Percentiles rank a stretch among this genome's conserved stretches.
Evolutionary conservation across 1,140 invertebrate genomes (phyloP).

Genomic region (Plectrocnemia conspersa): DNA sequence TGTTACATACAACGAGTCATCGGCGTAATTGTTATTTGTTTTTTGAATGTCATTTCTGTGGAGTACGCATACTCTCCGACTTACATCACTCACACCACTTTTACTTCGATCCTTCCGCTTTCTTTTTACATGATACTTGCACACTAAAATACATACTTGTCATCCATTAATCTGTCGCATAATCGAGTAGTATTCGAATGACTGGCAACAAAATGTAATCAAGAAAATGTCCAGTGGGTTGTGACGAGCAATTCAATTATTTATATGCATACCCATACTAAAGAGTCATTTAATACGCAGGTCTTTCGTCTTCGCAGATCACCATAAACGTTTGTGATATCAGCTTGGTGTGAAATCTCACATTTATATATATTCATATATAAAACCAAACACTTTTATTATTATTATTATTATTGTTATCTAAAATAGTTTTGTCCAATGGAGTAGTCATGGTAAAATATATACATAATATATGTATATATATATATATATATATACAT

Average conservation of each 20-base stretch:
- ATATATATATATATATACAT: not conserved
- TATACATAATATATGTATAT: not conserved
- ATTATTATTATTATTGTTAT: too few species aligned
- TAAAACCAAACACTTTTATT: constrained; percentile 13
- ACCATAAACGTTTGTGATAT: constrained; percentile 32
- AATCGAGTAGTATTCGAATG: too few species aligned
- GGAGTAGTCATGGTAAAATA: too few species aligned
- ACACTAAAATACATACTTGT: too few species aligned
- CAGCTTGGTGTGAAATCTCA: constrained; percentile 23
- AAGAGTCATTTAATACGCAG: constrained; percentile 17
- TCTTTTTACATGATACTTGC: constrained; percentile 2
- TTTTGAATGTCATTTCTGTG: too few species aligned
- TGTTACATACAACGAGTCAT: too few species aligned
- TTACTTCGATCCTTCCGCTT: not conserved
- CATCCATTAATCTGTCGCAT: too few species aligned
- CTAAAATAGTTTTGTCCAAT: constrained; percentile 29
- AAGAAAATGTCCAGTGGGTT: constrained; percentile 10
- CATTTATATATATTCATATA: not conserved
- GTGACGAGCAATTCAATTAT: constrained; percentile 1
- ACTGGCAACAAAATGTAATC: constrained; percentile 5
- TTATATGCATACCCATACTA: constrained; percentile 18
- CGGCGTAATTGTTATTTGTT: too few species aligned
- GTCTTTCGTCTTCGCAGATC: constrained; percentile 24
- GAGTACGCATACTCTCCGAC: not conserved
- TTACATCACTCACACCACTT: not conserved